Evolutionary conservation across 1,140 invertebrate genomes (phyloP), one percentile per base, ranked within the genome.

Genomic region (Anoplolepis gracilipes): DNA sequence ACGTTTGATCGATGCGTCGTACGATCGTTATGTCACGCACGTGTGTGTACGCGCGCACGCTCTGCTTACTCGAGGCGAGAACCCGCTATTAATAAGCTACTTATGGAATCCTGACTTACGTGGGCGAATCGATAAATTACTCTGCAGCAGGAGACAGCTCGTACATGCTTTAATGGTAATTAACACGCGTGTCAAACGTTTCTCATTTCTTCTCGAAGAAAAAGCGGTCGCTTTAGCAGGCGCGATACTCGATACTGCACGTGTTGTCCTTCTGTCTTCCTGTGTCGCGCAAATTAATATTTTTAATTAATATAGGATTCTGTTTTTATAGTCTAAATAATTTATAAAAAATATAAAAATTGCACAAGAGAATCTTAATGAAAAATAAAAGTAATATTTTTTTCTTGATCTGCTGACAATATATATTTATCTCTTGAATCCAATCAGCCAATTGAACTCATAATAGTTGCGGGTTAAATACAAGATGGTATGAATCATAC

Each of bases 81-180:
- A 79, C 78, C 84, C 70, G 88, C 87, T 91, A 93, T 92, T 92
- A 92, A 92, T 93, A 93, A 91, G 90, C 90, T 90, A 86, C 92
- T 92, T 92, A 92, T 92, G 92, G 92, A 92, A 92, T 92, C 91
- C 49, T 73, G 88, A 90, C 88, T 87, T 88, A 88, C 86, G 91
- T 93, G 92, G 92, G 92, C 92, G 91, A 85, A 88, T 87, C 88
- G 85, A 92, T 92, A 92, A 90, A 92, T 92, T 91, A 88, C 65
- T 53, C 33, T 85, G 79, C 84, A 88, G 90, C 0, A 42, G 11
- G 46, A 49, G 46, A 49, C 46, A 49, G 46, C 46, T 49, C 4
- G 16, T 53, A 36, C 16, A 39, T 62, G 70, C 84, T 67, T 88
- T 76, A 79, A 64, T 30, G n/a, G 67, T 86, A 89, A 89, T 89